Evolutionary conservation across 2,797 vertebrate genomes (phyloP), one percentile per base, ranked within the genome.

Genomic region (Notolabrus celidotus): DNA sequence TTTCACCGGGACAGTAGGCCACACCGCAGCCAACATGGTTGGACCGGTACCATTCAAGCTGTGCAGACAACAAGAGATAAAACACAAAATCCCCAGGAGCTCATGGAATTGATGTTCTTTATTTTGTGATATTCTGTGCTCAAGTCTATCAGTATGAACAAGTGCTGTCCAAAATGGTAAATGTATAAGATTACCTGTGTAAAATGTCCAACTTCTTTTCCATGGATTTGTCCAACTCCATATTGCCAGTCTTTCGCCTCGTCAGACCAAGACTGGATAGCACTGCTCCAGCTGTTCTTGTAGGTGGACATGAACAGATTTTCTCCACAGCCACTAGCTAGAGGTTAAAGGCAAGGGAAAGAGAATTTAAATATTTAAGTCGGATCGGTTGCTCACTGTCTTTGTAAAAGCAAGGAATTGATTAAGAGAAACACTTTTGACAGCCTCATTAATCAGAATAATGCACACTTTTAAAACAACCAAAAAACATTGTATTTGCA

Each of bases 251-350:
- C 33, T 19, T 86, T 80, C 49, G 85, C 80, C 88, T 96, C 94
- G 0, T 91, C 2, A 0, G 92, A 92, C 95, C 95, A 96, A 39
- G 57, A 55, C 88, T 94, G 91, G 77, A 94, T 87, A 27, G 86
- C 92, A 0, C 52, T n/a, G 72, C 65, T 88, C 95, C 95, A 96
- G 31, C 67, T 20, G 61, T 75, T 0, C 29, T 86, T 86, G 31
- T 20, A 56, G 87, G 85, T 92, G 83, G 94, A 82, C 94, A 90
- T 93, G 86, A 86, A 95, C 60, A 95, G 87, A 91, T 96, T 96
- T 90, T 96, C 94, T 17, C 94, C 94, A 82, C 92, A 93, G 63
- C 74, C 88, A 8, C 77, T 92, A 53, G 64, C 95, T 96, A 51
- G 67, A 82, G 38, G 25, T 23, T 34, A 38, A n/a, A 2, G 62